Evolutionary conservation across 2,113 vertebrate species (phyloP).

Genomic region (Sigmodon hispidus): DNA sequence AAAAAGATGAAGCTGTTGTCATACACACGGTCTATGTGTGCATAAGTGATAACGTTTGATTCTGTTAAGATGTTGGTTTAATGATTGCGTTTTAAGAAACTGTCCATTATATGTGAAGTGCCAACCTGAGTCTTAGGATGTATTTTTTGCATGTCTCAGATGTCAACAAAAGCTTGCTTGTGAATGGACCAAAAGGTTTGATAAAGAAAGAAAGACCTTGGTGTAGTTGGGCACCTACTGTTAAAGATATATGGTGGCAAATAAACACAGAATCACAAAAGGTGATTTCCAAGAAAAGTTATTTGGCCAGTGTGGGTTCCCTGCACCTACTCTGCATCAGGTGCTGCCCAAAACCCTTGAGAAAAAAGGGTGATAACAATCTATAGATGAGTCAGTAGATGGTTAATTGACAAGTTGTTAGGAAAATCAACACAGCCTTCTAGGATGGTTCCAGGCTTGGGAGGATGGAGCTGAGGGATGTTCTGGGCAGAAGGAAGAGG

Average conservation of each 20-base stretch:
- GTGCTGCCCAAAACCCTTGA: background rate
- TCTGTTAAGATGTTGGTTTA: conserved; percentile 60
- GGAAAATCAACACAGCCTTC: background rate
- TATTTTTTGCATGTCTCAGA: background rate
- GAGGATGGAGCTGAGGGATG: background rate
- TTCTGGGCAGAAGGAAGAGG: background rate
- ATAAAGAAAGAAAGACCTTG: background rate
- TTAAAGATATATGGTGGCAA: background rate
- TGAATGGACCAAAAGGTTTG: background rate
- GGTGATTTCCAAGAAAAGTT: background rate
- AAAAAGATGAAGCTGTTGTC: background rate
- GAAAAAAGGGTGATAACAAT: background rate
- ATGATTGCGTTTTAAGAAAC: conserved; percentile 69
- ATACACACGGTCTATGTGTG: background rate
- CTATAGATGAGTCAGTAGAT: background rate
- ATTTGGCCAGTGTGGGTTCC: background rate
- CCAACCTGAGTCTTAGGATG: background rate
- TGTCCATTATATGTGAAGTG: conserved; percentile 30
- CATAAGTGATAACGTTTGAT: conserved; percentile 53
- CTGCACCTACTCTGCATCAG: background rate
- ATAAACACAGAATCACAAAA: background rate
- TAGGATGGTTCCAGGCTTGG: background rate
- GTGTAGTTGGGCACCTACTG: background rate
- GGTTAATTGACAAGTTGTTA: background rate
- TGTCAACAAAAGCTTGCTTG: background rate